Percentiles rank a stretch among this genome's conserved stretches.
Evolutionary conservation across 1,140 invertebrate genomes (phyloP).

Genomic region (Thrips palmi): DNA sequence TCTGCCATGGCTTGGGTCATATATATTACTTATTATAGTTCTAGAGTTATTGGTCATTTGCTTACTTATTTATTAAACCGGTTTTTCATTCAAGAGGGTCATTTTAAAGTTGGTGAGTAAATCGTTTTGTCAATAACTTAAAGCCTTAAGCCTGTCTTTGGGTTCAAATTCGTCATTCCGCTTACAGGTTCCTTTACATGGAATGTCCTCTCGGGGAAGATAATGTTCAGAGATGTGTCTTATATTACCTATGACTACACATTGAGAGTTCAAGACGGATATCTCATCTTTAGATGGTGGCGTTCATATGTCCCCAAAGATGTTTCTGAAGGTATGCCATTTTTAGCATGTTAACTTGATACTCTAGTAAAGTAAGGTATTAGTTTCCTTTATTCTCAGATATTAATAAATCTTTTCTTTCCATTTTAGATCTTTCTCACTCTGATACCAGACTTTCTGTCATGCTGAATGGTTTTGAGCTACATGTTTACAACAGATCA

Average conservation of each 20-base stretch:
- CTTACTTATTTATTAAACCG: conserved; percentile 76
- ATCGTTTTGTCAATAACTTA: conserved; percentile 11
- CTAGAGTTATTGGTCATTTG: conserved; percentile 74
- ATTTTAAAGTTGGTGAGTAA: conserved; percentile 74
- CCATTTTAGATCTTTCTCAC: conserved; percentile 73
- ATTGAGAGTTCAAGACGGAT: conserved; percentile 87
- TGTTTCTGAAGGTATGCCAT: conserved; percentile 68
- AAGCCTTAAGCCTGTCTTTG: conserved; percentile 12
- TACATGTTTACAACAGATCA: conserved; percentile 91
- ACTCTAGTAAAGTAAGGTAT: conserved; percentile 1
- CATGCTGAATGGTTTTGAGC: conserved; percentile 87
- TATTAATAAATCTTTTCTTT: conserved; percentile 15
- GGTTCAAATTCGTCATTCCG: conserved; percentile 12
- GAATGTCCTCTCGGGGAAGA: conserved; percentile 88
- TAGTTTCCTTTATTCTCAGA: conserved; percentile 8
- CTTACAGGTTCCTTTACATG: conserved; percentile 78
- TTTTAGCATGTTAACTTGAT: neutral
- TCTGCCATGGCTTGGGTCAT: conserved; percentile 74
- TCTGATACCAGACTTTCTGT: conserved; percentile 85
- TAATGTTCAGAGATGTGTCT: conserved; percentile 94
- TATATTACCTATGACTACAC: conserved; percentile 92
- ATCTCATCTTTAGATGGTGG: conserved; percentile 96
- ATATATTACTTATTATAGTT: conserved; percentile 92
- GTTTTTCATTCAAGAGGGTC: conserved; percentile 67
- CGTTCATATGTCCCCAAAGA: conserved; percentile 84